Conservation (phyloP, 2,888 invertebrate genomes). For the Ochlodes sylvanus region DNA sequence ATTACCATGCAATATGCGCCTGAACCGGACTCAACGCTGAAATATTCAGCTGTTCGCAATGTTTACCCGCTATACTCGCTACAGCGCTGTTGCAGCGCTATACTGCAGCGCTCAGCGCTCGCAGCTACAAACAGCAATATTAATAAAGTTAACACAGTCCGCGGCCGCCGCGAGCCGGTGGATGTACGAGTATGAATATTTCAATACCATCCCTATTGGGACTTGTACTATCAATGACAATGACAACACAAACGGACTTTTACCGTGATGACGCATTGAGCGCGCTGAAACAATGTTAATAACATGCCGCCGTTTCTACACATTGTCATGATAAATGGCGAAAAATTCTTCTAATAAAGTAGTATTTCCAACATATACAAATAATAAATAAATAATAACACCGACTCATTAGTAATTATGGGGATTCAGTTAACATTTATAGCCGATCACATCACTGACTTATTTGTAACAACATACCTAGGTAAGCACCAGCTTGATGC, state of each 20-base stretch:
- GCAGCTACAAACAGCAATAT: slow-evolving; percentile 30
- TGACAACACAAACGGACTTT: not conserved
- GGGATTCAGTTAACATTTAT: too few species aligned
- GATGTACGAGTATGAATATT: slow-evolving; percentile 16
- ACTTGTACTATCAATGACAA: not conserved
- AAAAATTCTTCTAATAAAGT: too few species aligned
- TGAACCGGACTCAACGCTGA: slow-evolving; percentile 12
- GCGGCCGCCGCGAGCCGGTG: not conserved
- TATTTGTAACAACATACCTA: too few species aligned
- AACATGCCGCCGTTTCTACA: not conserved
- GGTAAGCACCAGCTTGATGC: too few species aligned
- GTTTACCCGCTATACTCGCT: slow-evolving; percentile 10
- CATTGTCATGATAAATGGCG: too few species aligned
- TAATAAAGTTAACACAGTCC: slow-evolving; percentile 29
- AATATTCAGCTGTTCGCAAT: slow-evolving; percentile 27
- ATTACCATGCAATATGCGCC: slow-evolving; percentile 16
- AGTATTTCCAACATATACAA: too few species aligned
- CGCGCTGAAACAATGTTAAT: not conserved
- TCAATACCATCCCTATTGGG: slow-evolving; percentile 3
- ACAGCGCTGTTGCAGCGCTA: slow-evolving; percentile 1
- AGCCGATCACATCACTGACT: too few species aligned
- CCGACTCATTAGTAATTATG: too few species aligned
- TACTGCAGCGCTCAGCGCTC: slow-evolving; percentile 7
- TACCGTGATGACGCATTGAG: not conserved
- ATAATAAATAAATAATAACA: too few species aligned